Conservation (phyloP, 2,888 invertebrate genomes). For the Pterostichus madidus region DNA sequence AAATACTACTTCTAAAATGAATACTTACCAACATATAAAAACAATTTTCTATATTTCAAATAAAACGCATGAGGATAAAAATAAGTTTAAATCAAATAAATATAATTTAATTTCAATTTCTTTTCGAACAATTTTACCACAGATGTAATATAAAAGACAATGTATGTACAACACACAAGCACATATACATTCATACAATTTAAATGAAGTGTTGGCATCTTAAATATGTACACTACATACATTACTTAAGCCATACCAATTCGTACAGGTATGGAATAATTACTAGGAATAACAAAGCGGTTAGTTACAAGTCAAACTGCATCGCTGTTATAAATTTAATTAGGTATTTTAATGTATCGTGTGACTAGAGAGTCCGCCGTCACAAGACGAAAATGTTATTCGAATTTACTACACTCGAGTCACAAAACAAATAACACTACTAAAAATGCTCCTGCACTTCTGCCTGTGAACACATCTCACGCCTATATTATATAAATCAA, state of each 20-base stretch:
- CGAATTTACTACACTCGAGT: slow-evolving; percentile 33
- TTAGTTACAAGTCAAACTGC: slow-evolving; percentile 45
- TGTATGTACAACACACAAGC: slow-evolving; percentile 62
- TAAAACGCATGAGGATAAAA: neutral
- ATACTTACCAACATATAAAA: neutral
- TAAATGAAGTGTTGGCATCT: slow-evolving; percentile 42
- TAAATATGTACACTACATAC: slow-evolving; percentile 62
- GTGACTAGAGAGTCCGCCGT: slow-evolving; percentile 57
- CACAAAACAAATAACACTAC: slow-evolving; percentile 50
- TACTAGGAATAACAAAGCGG: slow-evolving; percentile 53
- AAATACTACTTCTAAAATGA: neutral
- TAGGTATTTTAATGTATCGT: slow-evolving; percentile 46
- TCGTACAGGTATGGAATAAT: slow-evolving; percentile 27
- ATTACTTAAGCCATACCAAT: slow-evolving; percentile 49
- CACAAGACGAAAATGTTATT: slow-evolving; percentile 43
- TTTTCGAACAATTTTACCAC: slow-evolving; percentile 62
- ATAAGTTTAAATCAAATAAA: slow-evolving; percentile 61
- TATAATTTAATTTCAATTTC: slow-evolving; percentile 63
- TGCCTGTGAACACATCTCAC: slow-evolving; percentile 30
- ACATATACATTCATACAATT: slow-evolving; percentile 56
- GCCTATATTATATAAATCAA: slow-evolving; percentile 25
- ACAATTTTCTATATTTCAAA: neutral
- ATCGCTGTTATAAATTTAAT: slow-evolving; percentile 55
- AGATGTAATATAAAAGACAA: slow-evolving; percentile 64
- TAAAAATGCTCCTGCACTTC: slow-evolving; percentile 9